A percentile compares a stretch with the other conserved stretches of the same genome.
Conservation (phyloP, 2,797 vertebrate species). For the Chelon auratus region DNA sequence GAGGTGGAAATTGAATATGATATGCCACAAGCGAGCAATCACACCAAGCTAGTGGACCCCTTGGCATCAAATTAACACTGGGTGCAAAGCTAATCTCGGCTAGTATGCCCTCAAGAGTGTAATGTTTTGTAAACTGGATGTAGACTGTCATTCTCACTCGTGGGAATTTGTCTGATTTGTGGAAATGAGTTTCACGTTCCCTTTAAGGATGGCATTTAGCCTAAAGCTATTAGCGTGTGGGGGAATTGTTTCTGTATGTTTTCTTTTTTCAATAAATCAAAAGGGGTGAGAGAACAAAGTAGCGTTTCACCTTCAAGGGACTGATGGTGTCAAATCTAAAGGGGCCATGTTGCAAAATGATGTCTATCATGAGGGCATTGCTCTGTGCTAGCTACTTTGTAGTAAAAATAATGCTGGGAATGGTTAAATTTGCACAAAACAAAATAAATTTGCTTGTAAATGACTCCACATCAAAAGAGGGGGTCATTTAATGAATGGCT, state of each 20-base stretch:
- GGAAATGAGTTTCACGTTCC: slow-evolving; percentile 58
- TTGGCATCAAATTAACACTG: slow-evolving; percentile 79
- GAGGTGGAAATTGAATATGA: slow-evolving; percentile 84
- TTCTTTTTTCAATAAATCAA: slow-evolving; percentile 10
- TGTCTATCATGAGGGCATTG: slow-evolving; percentile 2
- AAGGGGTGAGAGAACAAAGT: neutral
- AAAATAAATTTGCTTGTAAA: slow-evolving; percentile 9
- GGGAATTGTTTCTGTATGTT: slow-evolving; percentile 25
- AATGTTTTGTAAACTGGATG: slow-evolving; percentile 69
- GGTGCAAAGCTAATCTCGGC: slow-evolving; percentile 78
- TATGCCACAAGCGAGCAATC: slow-evolving; percentile 78
- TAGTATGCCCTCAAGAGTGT: slow-evolving; percentile 67
- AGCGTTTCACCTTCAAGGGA: neutral
- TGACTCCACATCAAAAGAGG: slow-evolving; percentile 3
- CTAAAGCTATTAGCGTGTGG: slow-evolving; percentile 41
- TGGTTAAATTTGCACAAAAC: slow-evolving; percentile 14
- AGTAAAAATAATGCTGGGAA: neutral
- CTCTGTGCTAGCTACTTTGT: slow-evolving; percentile 1
- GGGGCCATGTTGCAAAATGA: neutral
- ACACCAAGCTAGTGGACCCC: slow-evolving; percentile 52
- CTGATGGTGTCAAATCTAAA: neutral
- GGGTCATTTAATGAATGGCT: slow-evolving; percentile 13
- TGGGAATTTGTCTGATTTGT: slow-evolving; percentile 69
- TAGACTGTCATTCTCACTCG: slow-evolving; percentile 72
- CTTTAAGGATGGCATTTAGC: slow-evolving; percentile 48